phyloP scores from a whole-genome alignment of 1,140 invertebrate genomes.

The Lasaia peninsularis region DNA sequence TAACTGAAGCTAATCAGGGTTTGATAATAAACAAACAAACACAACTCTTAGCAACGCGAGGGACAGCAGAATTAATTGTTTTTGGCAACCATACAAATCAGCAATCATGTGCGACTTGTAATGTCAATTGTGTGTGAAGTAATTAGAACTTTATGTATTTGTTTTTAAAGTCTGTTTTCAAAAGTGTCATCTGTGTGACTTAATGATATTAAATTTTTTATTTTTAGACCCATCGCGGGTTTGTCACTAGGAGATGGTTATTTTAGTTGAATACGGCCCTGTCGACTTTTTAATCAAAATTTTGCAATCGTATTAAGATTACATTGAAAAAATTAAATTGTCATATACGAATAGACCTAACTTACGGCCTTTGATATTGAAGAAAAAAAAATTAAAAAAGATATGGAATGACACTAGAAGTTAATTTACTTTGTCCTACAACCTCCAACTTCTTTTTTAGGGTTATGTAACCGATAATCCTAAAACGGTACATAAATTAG shows the following conservation, averaged over 20 bases:
- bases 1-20: background rate
- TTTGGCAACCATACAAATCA: conserved; percentile 23
- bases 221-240: background rate
- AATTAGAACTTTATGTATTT: background rate
- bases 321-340: too few relatives aligned
- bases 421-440: too few relatives aligned
- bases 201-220: background rate
- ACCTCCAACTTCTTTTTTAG: too few relatives aligned
- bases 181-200: background rate
- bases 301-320: too few relatives aligned
- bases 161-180: background rate
- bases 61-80: conserved; percentile 12
- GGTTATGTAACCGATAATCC: too few relatives aligned
- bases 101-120: conserved; percentile 15
- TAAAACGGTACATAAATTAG: too few relatives aligned
- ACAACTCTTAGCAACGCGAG: conserved; percentile 13
- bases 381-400: too few relatives aligned
- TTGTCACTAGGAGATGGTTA: background rate
- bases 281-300: background rate
- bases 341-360: too few relatives aligned
- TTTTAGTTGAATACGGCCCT: background rate
- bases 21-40: conserved; percentile 24
- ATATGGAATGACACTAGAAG: too few relatives aligned
- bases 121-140: conserved; percentile 11
- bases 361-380: too few relatives aligned